Evolutionary conservation across 1,140 invertebrate species (phyloP).

Genomic region (Lineus longissimus): DNA sequence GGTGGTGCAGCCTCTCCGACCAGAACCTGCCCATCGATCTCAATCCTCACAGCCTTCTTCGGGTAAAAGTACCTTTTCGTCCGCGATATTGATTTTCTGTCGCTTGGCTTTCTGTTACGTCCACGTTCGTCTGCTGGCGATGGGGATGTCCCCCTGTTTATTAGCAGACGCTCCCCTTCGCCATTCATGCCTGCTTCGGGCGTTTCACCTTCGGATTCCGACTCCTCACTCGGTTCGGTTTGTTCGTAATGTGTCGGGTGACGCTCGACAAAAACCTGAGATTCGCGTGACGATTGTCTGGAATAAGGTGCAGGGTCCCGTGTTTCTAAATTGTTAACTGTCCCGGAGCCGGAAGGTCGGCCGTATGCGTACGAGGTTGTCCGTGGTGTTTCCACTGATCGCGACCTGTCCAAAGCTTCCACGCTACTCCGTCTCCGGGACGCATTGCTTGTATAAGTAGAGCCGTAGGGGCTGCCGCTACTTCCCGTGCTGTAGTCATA

Average conservation of each 20-base stretch:
- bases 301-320: slow-evolving; percentile 9
- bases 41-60: slow-evolving; percentile 21
- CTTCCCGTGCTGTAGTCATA: slow-evolving; percentile 39
- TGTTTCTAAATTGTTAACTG: too few relatives aligned
- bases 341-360: too few relatives aligned
- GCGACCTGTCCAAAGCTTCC: slow-evolving; percentile 22
- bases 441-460: slow-evolving; percentile 37
- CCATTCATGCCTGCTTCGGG: slow-evolving; percentile 42
- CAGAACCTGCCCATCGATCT: slow-evolving; percentile 19
- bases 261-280: slow-evolving; percentile 17
- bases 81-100: slow-evolving; percentile 31
- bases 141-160: slow-evolving; percentile 43
- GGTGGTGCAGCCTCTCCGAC: background rate
- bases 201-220: slow-evolving; percentile 33
- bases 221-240: slow-evolving; percentile 11
- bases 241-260: slow-evolving; percentile 18
- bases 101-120: slow-evolving; percentile 21
- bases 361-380: slow-evolving; percentile 9
- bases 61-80: slow-evolving; percentile 33
- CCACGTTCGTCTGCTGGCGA: slow-evolving; percentile 30
- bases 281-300: slow-evolving; percentile 6
- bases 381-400: slow-evolving; percentile 13
- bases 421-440: slow-evolving; percentile 35
- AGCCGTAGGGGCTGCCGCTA: slow-evolving; percentile 37
- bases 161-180: slow-evolving; percentile 20